Conservation (phyloP, 2,888 invertebrate genomes). For the Carterocephalus palaemon region DNA sequence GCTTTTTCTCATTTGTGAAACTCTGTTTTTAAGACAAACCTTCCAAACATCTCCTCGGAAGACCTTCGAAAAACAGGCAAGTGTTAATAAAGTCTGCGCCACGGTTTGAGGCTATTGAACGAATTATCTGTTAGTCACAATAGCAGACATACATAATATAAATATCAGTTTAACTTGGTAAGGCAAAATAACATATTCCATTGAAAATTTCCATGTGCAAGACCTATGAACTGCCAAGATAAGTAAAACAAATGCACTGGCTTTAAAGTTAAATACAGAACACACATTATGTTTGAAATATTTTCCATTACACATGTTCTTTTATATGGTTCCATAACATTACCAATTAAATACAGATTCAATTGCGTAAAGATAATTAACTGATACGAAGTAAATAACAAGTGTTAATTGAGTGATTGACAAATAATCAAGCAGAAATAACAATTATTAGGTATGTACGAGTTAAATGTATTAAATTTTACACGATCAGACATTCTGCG, state of each 20-base stretch:
- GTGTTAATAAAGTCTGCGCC: constrained; percentile 67
- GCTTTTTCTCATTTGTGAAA: constrained; percentile 64
- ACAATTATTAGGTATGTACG: background rate
- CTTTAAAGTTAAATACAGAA: constrained; percentile 9
- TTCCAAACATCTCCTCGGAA: constrained; percentile 82
- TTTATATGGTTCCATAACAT: background rate
- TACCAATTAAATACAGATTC: background rate
- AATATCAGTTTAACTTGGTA: background rate
- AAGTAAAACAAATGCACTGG: constrained; percentile 17
- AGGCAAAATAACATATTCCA: constrained; percentile 23
- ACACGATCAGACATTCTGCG: constrained; percentile 3
- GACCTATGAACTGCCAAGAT: constrained; percentile 35
- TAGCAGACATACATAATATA: constrained; percentile 10
- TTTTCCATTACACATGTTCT: constrained; percentile 12
- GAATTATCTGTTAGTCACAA: constrained; percentile 41
- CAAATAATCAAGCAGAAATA: constrained; percentile 5
- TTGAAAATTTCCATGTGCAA: constrained; percentile 32
- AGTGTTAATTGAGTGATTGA: background rate
- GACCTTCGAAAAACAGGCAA: constrained; percentile 79
- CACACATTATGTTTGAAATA: constrained; percentile 18
- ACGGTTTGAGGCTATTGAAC: constrained; percentile 60
- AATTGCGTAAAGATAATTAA: background rate
- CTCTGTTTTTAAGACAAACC: constrained; percentile 78
- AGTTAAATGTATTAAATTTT: background rate
- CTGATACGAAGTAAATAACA: background rate